Conservation (phyloP, 2,113 vertebrate genomes). For the Mormoops blainvillei region DNA sequence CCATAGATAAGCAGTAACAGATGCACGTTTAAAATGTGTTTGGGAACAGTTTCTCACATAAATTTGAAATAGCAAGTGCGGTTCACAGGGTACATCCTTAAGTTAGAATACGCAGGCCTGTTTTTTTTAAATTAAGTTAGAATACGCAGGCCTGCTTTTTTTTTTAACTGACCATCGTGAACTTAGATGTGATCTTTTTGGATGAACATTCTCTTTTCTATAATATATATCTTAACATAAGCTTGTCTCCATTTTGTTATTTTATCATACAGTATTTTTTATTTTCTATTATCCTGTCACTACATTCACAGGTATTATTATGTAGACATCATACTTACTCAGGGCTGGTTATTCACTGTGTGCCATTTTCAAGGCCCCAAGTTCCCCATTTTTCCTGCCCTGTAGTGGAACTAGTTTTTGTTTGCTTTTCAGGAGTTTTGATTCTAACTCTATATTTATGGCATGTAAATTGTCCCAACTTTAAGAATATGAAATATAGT, state of each 20-base stretch:
- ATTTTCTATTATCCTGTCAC: background rate
- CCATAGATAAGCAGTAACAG: background rate
- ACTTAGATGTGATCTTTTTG: background rate
- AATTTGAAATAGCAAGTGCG: conserved; percentile 16
- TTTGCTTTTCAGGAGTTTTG: background rate
- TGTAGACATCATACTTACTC: background rate
- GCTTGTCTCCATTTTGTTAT: background rate
- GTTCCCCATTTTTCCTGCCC: background rate
- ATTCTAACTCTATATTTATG: background rate
- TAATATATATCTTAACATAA: background rate
- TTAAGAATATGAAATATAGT: background rate
- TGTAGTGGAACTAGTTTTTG: background rate
- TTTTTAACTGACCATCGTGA: background rate
- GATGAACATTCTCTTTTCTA: background rate
- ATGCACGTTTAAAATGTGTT: background rate
- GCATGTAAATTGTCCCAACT: background rate
- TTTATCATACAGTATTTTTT: background rate
- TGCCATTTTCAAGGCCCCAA: background rate
- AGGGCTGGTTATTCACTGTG: background rate
- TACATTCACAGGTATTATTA: background rate
- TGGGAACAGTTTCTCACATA: conserved; percentile 14
- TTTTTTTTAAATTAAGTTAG: too few species aligned
- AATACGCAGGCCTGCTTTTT: background rate
- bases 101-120: background rate
- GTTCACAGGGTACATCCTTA: background rate